Evolutionary conservation across 35 echinoderm and acorn worm species (phyloP).

Genomic region (Apostichopus parvimensis): DNA sequence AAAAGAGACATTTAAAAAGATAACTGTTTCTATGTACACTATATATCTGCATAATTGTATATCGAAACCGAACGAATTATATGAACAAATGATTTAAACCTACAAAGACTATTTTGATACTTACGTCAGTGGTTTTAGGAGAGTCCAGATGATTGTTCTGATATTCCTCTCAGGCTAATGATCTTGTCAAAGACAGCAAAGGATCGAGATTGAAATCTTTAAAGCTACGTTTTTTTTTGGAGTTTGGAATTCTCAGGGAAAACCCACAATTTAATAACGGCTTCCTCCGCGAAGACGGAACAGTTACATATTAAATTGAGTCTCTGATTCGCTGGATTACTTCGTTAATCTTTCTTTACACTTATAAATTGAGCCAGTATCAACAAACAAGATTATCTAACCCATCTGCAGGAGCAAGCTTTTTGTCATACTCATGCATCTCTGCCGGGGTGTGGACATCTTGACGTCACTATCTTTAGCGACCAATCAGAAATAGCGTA

Average conservation of each 20-base stretch:
- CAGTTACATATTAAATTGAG: constrained; percentile 1
- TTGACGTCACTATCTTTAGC: not conserved
- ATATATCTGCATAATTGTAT: no score
- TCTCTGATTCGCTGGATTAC: not conserved
- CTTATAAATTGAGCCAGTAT: not conserved
- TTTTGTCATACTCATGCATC: not conserved
- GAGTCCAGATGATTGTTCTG: not conserved
- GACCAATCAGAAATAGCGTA: constrained; percentile 12
- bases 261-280: not conserved
- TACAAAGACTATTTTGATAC: no score
- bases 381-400: constrained; percentile 8
- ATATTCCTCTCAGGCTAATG: not conserved
- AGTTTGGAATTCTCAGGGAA: not conserved
- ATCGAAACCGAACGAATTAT: no score
- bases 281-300: not conserved
- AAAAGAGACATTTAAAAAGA: no score
- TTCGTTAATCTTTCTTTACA: not conserved
- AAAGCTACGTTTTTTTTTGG: not conserved
- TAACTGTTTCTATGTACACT: no score
- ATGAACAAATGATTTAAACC: no score
- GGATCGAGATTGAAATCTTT: not conserved
- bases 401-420: not conserved
- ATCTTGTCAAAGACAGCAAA: not conserved
- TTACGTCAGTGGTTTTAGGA: not conserved
- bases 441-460: constrained; percentile 1